Evolutionary conservation across 2,113 vertebrate species (phyloP).

Genomic region (Rhinopomastus cyanomelas): DNA sequence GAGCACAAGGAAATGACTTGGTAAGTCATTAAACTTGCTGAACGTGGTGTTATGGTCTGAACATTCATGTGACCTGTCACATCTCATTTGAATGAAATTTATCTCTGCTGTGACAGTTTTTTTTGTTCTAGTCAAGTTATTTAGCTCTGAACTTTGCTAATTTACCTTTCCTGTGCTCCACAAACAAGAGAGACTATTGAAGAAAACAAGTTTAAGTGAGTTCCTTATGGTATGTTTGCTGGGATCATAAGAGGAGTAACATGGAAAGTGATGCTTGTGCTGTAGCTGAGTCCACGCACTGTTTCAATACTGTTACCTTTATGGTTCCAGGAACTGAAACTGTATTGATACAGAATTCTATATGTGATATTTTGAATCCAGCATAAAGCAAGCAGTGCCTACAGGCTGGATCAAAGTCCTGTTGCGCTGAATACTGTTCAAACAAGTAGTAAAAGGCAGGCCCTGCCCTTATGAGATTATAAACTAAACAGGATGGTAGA

Average conservation of each 20-base stretch:
- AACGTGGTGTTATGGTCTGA: neutral
- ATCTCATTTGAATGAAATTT: neutral
- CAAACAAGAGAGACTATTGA: neutral
- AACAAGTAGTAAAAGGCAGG: constrained; percentile 49
- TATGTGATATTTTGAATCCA: neutral
- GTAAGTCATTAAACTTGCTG: neutral
- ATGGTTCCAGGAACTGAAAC: neutral
- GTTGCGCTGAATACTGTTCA: constrained; percentile 36
- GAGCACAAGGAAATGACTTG: neutral
- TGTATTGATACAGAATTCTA: neutral
- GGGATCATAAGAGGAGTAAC: neutral
- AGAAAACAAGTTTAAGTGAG: neutral
- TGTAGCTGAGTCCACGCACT: neutral
- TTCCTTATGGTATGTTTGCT: neutral
- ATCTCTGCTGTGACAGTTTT: neutral
- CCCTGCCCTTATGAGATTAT: neutral
- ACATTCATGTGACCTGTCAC: neutral
- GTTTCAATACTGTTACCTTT: neutral
- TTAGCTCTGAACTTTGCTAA: neutral
- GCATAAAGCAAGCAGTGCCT: neutral
- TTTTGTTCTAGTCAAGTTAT: neutral
- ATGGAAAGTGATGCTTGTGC: neutral
- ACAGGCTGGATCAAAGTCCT: constrained; percentile 30
- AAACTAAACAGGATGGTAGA: constrained; percentile 18
- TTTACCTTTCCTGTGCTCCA: neutral